Percentiles rank a stretch among this genome's conserved stretches.
phyloP scores from a whole-genome alignment of 1,140 invertebrate species.

The Papilio aristodemus region DNA sequence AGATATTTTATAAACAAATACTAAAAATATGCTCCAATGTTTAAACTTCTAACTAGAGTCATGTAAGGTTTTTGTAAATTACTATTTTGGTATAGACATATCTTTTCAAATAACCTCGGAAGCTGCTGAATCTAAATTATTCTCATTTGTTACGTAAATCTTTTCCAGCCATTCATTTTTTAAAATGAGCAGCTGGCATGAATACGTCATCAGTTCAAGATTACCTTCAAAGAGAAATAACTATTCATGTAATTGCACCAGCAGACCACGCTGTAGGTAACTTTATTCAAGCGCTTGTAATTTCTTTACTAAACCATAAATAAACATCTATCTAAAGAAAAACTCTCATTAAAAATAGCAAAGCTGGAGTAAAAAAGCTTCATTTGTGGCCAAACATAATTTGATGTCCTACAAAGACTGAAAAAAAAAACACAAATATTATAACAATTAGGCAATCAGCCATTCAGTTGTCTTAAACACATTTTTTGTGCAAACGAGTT shows the following conservation, averaged over 20 bases:
- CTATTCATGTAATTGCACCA: not conserved
- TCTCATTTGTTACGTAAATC: not conserved
- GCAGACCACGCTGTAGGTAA: not conserved
- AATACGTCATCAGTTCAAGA: constrained; percentile 15
- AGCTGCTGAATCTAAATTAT: not conserved
- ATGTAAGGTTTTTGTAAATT: no score
- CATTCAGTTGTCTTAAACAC: no score
- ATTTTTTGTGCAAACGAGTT: no score
- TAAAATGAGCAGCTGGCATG: not conserved
- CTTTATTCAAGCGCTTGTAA: not conserved
- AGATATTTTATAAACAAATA: no score
- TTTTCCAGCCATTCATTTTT: not conserved
- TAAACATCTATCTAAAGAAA: not conserved
- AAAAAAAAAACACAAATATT: not conserved
- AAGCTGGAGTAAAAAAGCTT: not conserved
- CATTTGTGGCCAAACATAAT: not conserved
- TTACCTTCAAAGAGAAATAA: not conserved
- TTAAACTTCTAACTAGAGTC: no score
- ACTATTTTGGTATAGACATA: not conserved
- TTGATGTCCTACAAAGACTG: not conserved
- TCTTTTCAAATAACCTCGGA: not conserved
- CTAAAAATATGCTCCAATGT: no score
- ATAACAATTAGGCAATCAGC: not conserved
- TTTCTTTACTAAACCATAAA: not conserved
- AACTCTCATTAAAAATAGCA: not conserved